Conservation (phyloP, 2,797 vertebrate species). For the Benthosema pterotum region DNA sequence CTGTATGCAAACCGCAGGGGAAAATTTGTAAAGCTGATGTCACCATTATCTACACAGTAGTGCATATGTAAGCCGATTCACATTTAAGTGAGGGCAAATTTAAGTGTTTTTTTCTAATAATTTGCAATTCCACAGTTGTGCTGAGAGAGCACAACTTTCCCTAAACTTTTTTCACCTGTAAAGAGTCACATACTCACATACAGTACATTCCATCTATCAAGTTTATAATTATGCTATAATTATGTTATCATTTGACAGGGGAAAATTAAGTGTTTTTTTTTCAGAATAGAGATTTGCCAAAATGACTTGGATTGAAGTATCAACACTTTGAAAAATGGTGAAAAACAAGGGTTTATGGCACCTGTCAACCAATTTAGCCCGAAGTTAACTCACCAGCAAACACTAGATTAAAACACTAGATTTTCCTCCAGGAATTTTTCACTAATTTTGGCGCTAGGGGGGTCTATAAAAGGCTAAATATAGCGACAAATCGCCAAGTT, state of each 20-base stretch:
- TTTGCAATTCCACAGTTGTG: slow-evolving; percentile 35
- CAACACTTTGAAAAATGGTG: slow-evolving; percentile 22
- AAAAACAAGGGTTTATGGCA: too few species aligned
- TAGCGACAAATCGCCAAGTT: too few species aligned
- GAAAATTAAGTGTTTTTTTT: slow-evolving; percentile 23
- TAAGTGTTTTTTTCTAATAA: slow-evolving; percentile 33
- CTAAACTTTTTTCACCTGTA: slow-evolving; percentile 22
- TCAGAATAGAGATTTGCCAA: slow-evolving; percentile 13
- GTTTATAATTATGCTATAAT: slow-evolving; percentile 8
- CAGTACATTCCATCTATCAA: slow-evolving; percentile 2
- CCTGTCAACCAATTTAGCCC: too few species aligned
- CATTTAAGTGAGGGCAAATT: slow-evolving; percentile 20
- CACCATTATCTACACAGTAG: slow-evolving; percentile 26
- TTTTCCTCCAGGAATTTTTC: too few species aligned
- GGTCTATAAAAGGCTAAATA: too few species aligned
- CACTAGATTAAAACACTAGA: too few species aligned
- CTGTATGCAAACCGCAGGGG: background rate
- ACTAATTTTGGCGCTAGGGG: too few species aligned
- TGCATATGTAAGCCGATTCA: slow-evolving; percentile 19
- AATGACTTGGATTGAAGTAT: slow-evolving; percentile 1
- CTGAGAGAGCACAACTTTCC: slow-evolving; percentile 35
- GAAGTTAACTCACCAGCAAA: too few species aligned
- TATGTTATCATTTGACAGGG: slow-evolving; percentile 28
- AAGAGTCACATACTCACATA: slow-evolving; percentile 27
- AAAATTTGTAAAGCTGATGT: slow-evolving; percentile 9